These are phyloP conservation scores for Nomada fucata DNA, from an alignment of 2,888 invertebrate genomes.

Conservation along the genomic window DNA sequence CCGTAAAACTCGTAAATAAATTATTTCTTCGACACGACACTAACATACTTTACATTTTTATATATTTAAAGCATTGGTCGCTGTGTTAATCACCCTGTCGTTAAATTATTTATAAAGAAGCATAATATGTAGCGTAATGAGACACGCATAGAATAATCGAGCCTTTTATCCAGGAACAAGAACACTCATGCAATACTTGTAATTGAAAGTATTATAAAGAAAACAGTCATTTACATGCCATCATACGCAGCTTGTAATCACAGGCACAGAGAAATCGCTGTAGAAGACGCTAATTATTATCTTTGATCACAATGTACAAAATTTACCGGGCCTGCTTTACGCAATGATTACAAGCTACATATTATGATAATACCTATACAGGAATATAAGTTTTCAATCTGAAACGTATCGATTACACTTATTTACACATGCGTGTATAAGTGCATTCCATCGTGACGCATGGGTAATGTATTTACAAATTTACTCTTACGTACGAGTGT, in stretches of 20 bases:
- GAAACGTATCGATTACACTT: slow-evolving; percentile 22
- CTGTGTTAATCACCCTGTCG: background rate
- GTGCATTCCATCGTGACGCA: slow-evolving; percentile 27
- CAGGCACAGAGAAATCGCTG: too few species aligned
- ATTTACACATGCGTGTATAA: slow-evolving; percentile 37
- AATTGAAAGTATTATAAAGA: background rate
- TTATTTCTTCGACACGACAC: too few species aligned
- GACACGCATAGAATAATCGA: background rate
- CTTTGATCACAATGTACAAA: background rate
- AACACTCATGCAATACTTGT: slow-evolving; percentile 30
- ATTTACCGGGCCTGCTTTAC: too few species aligned
- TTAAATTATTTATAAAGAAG: background rate
- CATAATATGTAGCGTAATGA: background rate
- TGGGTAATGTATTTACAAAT: slow-evolving; percentile 3
- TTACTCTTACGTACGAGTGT: too few species aligned
- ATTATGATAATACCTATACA: background rate
- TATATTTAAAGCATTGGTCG: too few species aligned
- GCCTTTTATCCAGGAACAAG: slow-evolving; percentile 14
- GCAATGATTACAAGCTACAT: background rate
- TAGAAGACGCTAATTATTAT: too few species aligned
- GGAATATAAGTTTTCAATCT: slow-evolving; percentile 13
- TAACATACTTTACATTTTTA: too few species aligned
- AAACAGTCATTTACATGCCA: slow-evolving; percentile 32
- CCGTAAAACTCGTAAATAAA: too few species aligned
- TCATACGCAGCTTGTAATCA: slow-evolving; percentile 9